phyloP scores from a whole-genome alignment of 2,888 invertebrate genomes.

The Gymnoscelis rufifasciata region DNA sequence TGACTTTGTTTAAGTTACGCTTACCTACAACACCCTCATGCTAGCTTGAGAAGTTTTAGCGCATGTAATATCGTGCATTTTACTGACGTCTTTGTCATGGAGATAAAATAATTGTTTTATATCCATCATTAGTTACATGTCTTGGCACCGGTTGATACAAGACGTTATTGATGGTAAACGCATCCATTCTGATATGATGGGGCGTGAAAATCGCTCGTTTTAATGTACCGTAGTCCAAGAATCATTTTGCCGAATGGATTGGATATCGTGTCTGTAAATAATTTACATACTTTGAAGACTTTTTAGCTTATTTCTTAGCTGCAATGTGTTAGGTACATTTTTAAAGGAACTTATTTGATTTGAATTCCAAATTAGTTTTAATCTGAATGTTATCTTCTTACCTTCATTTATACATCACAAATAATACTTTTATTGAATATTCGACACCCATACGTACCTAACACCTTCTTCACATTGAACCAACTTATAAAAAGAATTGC shows the following conservation, averaged over 20 bases:
- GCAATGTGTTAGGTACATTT: too few species aligned
- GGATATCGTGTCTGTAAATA: not conserved
- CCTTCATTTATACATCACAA: too few species aligned
- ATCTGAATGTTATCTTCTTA: too few species aligned
- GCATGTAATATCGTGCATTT: conserved; percentile 25
- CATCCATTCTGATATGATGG: conserved; percentile 9
- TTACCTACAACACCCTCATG: conserved; percentile 25
- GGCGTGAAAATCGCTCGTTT: conserved; percentile 13
- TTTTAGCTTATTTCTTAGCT: too few species aligned
- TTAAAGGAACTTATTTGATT: too few species aligned
- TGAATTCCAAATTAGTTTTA: too few species aligned
- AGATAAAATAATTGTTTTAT: conserved; percentile 44
- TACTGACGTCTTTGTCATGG: conserved; percentile 35
- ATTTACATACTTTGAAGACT: not conserved
- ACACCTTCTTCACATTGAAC: too few species aligned
- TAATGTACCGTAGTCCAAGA: conserved; percentile 12
- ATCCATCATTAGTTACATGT: conserved; percentile 36
- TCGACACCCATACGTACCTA: too few species aligned
- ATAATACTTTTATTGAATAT: too few species aligned
- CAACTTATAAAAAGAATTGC: too few species aligned
- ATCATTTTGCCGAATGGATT: conserved; percentile 9
- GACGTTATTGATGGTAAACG: conserved; percentile 21
- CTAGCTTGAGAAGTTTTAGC: conserved; percentile 19
- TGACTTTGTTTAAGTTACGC: conserved; percentile 19
- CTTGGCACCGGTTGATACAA: conserved; percentile 17